These are phyloP conservation scores for Cryptoblepharus egeriae DNA, from an alignment of 2,797 vertebrate species.

Conservation along the genomic window DNA sequence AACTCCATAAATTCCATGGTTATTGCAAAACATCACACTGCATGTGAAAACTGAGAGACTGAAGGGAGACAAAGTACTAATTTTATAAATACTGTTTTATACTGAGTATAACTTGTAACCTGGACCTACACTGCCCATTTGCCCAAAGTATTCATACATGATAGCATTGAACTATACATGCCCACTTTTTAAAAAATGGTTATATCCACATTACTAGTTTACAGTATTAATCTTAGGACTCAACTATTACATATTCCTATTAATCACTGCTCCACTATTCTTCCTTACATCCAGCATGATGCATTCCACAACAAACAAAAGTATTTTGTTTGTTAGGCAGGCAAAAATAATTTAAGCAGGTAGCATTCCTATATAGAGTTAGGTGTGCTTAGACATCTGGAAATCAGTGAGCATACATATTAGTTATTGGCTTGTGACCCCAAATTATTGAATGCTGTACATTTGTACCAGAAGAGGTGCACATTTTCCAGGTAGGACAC, in stretches of 20 bases:
- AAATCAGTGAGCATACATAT: neutral
- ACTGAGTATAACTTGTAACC: no score
- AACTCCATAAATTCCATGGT: neutral
- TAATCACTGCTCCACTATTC: neutral
- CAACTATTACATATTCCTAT: neutral
- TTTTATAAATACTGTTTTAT: no score
- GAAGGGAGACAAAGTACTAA: constrained; percentile 34
- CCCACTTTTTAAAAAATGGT: no score
- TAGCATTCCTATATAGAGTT: neutral
- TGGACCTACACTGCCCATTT: no score
- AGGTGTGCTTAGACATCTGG: neutral
- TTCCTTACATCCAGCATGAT: neutral
- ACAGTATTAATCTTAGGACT: no score
- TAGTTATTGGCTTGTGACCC: neutral
- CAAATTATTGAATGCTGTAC: neutral
- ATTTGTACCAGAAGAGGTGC: neutral
- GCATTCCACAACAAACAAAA: neutral
- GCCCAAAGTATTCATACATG: no score
- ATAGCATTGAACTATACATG: no score
- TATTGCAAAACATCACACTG: constrained; percentile 25
- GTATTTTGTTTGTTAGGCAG: neutral
- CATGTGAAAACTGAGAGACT: constrained; percentile 35
- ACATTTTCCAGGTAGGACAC: neutral
- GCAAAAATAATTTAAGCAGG: neutral
- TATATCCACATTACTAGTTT: no score